Conservation (phyloP, 2,113 vertebrate genomes). For the Oncorhynchus kisutch region DNA sequence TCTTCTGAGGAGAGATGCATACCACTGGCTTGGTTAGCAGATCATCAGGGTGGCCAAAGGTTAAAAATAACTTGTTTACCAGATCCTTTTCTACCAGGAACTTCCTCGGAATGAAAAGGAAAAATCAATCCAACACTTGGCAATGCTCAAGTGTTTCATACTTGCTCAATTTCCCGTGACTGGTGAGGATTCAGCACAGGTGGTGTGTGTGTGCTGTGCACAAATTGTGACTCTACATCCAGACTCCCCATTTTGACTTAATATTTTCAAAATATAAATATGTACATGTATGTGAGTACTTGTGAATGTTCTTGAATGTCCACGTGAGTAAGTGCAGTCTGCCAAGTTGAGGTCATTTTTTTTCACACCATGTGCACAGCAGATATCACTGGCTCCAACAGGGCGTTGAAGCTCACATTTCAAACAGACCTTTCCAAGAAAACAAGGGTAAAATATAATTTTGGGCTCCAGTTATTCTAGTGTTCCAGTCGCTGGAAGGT, state of each 20-base stretch:
- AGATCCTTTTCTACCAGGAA: slow-evolving; percentile 38
- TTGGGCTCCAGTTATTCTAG: no score
- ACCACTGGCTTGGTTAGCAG: slow-evolving; percentile 23
- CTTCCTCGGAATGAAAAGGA: slow-evolving; percentile 28
- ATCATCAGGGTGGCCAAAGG: slow-evolving; percentile 21
- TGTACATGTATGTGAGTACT: not conserved
- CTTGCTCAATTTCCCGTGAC: not conserved
- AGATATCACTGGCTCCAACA: no score
- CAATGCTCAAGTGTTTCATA: slow-evolving; percentile 13
- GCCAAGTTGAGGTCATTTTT: slow-evolving; percentile 26
- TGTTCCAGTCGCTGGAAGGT: no score
- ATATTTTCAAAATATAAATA: not conserved
- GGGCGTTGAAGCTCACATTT: no score
- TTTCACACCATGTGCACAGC: no score
- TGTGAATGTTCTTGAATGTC: not conserved
- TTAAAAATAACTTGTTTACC: slow-evolving; percentile 72
- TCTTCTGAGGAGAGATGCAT: slow-evolving; percentile 17
- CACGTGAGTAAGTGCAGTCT: slow-evolving; percentile 7
- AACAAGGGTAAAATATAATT: no score
- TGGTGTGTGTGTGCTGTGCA: no score
- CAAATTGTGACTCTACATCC: no score
- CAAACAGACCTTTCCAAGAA: no score
- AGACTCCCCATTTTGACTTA: no score
- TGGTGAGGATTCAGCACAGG: not conserved
- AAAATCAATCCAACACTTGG: slow-evolving; percentile 44